phyloP scores from a whole-genome alignment of 2,888 invertebrate species.

The Listrodromus nycthemerus region DNA sequence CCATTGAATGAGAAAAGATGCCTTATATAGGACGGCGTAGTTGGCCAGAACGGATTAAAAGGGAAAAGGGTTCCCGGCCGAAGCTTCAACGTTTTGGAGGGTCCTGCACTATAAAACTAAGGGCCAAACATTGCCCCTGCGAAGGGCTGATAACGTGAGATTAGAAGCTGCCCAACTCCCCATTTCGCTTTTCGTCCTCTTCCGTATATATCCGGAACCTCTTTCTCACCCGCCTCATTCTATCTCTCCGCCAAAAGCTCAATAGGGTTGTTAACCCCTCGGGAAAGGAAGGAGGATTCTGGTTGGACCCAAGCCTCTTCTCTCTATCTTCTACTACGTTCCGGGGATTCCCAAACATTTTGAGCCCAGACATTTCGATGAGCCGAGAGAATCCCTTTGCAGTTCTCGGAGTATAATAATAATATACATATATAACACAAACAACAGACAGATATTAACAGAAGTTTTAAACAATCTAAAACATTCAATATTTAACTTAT shows the following conservation, averaged over 20 bases:
- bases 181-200: conserved; percentile 53
- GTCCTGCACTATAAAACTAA: conserved; percentile 49
- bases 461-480: not conserved
- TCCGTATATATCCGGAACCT: conserved; percentile 25
- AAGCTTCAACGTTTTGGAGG: conserved; percentile 25
- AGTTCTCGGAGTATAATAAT: not conserved
- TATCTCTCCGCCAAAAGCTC: conserved; percentile 33
- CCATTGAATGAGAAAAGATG: conserved; percentile 38
- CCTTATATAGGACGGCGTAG: conserved; percentile 21
- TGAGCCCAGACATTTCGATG: conserved; percentile 28
- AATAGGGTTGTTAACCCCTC: conserved; percentile 33
- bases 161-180: conserved; percentile 60
- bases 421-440: not conserved
- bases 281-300: conserved; percentile 10
- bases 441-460: not conserved
- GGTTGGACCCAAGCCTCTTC: conserved; percentile 26
- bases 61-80: conserved; percentile 47
- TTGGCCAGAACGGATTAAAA: conserved; percentile 61
- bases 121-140: conserved; percentile 54
- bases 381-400: not conserved
- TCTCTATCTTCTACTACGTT: conserved; percentile 33
- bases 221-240: conserved; percentile 9
- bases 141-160: conserved; percentile 63
- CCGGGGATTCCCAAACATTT: conserved; percentile 47
- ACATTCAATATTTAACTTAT: not conserved